Conservation (phyloP, 53 echinoderm and acorn worm genomes). For the Antedon mediterranea region DNA sequence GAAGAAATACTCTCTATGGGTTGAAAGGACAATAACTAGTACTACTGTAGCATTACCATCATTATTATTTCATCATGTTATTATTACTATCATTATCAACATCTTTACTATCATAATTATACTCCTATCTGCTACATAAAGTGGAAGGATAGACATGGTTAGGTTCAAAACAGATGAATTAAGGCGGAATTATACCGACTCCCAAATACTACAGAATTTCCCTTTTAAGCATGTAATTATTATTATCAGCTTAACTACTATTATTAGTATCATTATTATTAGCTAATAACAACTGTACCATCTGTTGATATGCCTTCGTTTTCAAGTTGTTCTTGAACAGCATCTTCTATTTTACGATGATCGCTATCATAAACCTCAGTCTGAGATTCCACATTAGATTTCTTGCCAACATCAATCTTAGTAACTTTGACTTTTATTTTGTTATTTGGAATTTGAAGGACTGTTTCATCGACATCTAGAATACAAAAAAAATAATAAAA, state of each 20-base stretch:
- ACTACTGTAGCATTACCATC: no score
- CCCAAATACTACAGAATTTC: no score
- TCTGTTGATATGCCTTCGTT: conserved; percentile 61
- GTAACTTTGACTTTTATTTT: conserved; percentile 69
- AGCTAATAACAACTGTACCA: conserved; percentile 17
- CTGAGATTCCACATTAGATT: conserved; percentile 27
- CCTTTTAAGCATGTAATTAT: no score
- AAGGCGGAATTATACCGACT: no score
- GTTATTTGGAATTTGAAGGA: conserved; percentile 2
- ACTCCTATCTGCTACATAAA: no score
- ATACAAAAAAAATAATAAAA: conserved; percentile 11
- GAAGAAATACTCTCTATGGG: no score
- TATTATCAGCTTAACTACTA: not conserved
- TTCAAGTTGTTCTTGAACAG: conserved; percentile 70
- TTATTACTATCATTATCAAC: no score
- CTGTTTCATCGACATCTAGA: conserved; percentile 18
- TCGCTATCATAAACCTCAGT: conserved; percentile 74
- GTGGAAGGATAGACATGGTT: no score
- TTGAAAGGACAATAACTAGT: no score
- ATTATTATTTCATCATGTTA: no score
- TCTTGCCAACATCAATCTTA: conserved; percentile 53
- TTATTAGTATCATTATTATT: not conserved
- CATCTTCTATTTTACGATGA: conserved; percentile 66
- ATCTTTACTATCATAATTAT: no score
- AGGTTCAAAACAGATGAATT: no score